Conservation (phyloP, 2,888 invertebrate genomes). For the Coronaproctus castanopsis region DNA sequence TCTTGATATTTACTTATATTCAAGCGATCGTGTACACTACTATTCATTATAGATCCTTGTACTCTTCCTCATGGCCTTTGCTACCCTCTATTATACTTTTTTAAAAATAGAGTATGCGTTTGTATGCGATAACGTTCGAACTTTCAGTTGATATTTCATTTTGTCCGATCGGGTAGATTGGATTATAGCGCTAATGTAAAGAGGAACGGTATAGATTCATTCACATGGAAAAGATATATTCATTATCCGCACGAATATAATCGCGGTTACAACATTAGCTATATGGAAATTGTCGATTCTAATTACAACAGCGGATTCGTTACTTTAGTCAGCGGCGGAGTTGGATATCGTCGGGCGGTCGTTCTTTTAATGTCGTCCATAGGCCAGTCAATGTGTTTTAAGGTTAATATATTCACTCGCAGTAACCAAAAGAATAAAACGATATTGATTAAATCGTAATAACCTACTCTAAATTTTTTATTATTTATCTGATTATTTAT, state of each 20-base stretch:
- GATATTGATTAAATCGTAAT: too few species aligned
- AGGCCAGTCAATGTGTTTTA: not conserved
- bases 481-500: too few species aligned
- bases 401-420: not conserved
- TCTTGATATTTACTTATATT: too few species aligned
- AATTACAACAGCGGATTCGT: not conserved
- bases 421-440: not conserved
- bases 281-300: not conserved
- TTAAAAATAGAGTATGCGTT: too few species aligned
- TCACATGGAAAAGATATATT: not conserved
- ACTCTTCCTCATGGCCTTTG: too few species aligned
- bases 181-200: not conserved
- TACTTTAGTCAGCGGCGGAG: not conserved
- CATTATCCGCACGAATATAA: not conserved
- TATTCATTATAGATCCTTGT: too few species aligned
- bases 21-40: too few species aligned
- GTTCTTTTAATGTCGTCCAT: not conserved
- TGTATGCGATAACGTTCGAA: too few species aligned
- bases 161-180: too few species aligned
- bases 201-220: not conserved
- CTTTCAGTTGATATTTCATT: too few species aligned
- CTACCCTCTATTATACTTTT: too few species aligned
- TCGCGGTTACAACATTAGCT: not conserved
- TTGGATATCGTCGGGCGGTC: not conserved
- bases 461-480: too few species aligned